Evolutionary conservation across 2,113 vertebrate genomes (phyloP).

Genomic region (Oreocharis arfaki): DNA sequence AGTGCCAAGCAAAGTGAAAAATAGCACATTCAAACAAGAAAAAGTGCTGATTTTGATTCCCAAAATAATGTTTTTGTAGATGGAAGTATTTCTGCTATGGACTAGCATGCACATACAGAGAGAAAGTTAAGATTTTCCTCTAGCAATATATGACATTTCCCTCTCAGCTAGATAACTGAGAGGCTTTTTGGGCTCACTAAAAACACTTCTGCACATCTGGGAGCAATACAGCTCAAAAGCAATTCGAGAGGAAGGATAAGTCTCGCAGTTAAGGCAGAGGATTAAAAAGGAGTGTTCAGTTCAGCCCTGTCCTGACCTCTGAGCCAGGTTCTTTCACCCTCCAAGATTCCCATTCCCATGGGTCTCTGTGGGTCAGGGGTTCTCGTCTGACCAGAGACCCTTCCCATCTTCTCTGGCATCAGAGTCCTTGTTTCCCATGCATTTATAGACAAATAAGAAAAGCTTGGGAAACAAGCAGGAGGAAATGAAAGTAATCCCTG

Average conservation of each 20-base stretch:
- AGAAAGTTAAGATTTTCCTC: conserved; percentile 7
- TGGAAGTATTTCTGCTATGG: conserved; percentile 11
- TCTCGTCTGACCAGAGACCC: neutral
- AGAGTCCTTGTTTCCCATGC: neutral
- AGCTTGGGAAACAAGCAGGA: neutral
- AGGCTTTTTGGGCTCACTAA: neutral
- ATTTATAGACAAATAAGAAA: neutral
- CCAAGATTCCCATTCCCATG: fast-evolving
- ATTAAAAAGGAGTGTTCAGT: neutral
- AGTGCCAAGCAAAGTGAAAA: conserved; percentile 42
- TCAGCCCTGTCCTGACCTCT: neutral
- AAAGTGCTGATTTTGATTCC: conserved; percentile 47
- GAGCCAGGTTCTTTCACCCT: neutral
- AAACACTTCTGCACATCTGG: conserved; percentile 21
- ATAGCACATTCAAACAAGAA: conserved; percentile 11
- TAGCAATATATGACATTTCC: conserved; percentile 11
- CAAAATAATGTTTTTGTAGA: conserved; percentile 38
- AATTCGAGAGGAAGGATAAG: neutral
- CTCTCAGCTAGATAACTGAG: conserved; percentile 17
- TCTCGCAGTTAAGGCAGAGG: neutral
- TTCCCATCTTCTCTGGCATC: neutral
- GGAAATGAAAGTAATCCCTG: neutral
- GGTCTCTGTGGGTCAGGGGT: fast-evolving
- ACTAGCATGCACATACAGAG: neutral
- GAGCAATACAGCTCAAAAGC: conserved; percentile 8